Percentiles rank a stretch among this genome's conserved stretches.
phyloP scores from a whole-genome alignment of 2,797 vertebrate species.

The Paedocypris micromegethes region DNA sequence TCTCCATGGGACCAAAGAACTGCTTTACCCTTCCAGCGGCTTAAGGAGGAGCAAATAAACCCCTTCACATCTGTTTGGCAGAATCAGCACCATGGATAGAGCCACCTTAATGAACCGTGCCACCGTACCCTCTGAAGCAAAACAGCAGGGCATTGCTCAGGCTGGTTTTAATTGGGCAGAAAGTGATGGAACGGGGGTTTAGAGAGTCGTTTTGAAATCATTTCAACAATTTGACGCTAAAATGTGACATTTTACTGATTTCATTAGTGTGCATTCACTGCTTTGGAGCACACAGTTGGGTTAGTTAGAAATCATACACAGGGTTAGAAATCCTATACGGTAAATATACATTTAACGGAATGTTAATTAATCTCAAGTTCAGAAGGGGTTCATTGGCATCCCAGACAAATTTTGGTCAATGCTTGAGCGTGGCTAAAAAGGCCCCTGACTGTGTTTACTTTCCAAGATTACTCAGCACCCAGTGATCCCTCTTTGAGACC shows the following conservation, averaged over 20 bases:
- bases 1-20: neutral
- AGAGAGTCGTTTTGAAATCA: neutral
- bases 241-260: neutral
- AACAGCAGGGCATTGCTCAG: conserved; percentile 53
- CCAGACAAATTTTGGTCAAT: conserved; percentile 16
- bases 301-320: neutral
- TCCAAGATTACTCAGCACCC: conserved; percentile 43
- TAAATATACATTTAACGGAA: neutral
- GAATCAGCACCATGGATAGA: conserved; percentile 27
- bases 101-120: conserved; percentile 36
- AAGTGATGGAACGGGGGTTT: conserved; percentile 49
- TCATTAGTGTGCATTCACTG: too few species aligned
- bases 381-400: conserved; percentile 19
- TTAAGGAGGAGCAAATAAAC: conserved; percentile 20
- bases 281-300: neutral
- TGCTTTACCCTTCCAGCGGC: neutral
- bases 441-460: conserved; percentile 31
- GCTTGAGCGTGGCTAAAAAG: conserved; percentile 8
- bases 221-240: neutral
- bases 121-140: conserved; percentile 18
- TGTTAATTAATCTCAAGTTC: conserved; percentile 4
- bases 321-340: neutral
- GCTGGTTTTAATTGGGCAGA: conserved; percentile 63
- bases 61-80: conserved; percentile 11
- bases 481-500: conserved; percentile 37